phyloP scores from a whole-genome alignment of 1,140 invertebrate species.

The Radopholus similis region DNA sequence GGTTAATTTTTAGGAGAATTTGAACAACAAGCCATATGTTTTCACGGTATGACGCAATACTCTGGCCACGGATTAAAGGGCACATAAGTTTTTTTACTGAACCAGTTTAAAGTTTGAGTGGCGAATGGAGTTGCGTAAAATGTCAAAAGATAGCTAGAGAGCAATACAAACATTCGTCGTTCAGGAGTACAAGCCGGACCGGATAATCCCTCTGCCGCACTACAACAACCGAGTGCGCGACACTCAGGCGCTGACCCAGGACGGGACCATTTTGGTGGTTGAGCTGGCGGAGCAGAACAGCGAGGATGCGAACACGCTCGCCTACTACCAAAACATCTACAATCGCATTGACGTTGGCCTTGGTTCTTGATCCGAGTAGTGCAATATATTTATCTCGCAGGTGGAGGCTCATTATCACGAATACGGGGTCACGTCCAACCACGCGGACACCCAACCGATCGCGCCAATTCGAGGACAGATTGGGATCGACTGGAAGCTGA shows the following conservation, averaged over 20 bases:
- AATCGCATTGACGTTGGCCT: slow-evolving; percentile 31
- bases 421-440: slow-evolving; percentile 14
- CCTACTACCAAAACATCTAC: slow-evolving; percentile 31
- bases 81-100: no score
- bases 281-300: slow-evolving; percentile 3
- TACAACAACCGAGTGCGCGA: slow-evolving; percentile 6
- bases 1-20: neutral
- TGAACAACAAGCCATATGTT: no score
- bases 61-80: no score
- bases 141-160: no score
- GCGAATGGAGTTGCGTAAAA: no score
- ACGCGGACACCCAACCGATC: neutral
- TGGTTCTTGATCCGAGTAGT: neutral
- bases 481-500: slow-evolving; percentile 37
- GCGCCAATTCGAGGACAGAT: slow-evolving; percentile 31
- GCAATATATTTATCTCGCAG: neutral
- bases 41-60: no score
- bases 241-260: slow-evolving; percentile 24
- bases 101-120: no score
- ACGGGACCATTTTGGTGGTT: slow-evolving; percentile 22
- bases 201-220: slow-evolving; percentile 8
- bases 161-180: neutral
- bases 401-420: slow-evolving; percentile 33
- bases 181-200: slow-evolving; percentile 38
- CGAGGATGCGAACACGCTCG: slow-evolving; percentile 28